Evolutionary conservation across 2,888 invertebrate species (phyloP), one percentile per base, ranked within the genome.

Genomic region (Cotesia congregata): DNA sequence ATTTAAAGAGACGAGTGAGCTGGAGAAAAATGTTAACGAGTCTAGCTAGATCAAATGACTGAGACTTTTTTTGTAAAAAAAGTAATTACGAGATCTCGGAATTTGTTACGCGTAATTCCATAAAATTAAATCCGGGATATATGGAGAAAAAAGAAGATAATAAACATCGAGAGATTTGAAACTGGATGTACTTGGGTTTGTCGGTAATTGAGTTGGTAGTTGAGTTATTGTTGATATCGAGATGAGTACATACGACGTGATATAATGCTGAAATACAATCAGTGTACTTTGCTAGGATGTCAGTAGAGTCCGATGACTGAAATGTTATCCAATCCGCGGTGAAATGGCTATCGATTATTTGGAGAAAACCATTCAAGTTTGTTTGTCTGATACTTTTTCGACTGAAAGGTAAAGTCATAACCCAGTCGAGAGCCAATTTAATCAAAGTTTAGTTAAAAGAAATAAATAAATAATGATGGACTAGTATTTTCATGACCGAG

Each of bases 281-380:
- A 50, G 50, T 50, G 2, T 50, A 50, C 30, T 17, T 7, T 64
- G 15, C 20, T 64, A n/a, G 64, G 30, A n/a, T 30, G 20, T 7
- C 15, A 64, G 30, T 17, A 64, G 7, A 30, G 9, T 64, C 20
- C 15, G 64, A 62, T 15, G 62, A 17, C 62, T 62, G 50, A 17
- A 62, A 62, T 20, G 62, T 15, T 62, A 20, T 20, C 62, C 17
- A 62, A 62, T 67, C 38, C 67, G n/a, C 60, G 20, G 9, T 20
- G 70, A 20, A 60, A 17, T 59, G 38, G 12, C 50, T 41, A 70
- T 30, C 60, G 59, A 70, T 70, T 50, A 17, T 59, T 70, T 50
- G 38, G 59, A 70, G 30, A 12, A 59, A 20, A 9, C 20, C n/a
- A 9, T 70, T 30, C 5, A 6, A 12, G 9, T 40, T 59, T 50